Conservation (phyloP, 2,113 vertebrate genomes). For the Pygoscelis adeliae region DNA sequence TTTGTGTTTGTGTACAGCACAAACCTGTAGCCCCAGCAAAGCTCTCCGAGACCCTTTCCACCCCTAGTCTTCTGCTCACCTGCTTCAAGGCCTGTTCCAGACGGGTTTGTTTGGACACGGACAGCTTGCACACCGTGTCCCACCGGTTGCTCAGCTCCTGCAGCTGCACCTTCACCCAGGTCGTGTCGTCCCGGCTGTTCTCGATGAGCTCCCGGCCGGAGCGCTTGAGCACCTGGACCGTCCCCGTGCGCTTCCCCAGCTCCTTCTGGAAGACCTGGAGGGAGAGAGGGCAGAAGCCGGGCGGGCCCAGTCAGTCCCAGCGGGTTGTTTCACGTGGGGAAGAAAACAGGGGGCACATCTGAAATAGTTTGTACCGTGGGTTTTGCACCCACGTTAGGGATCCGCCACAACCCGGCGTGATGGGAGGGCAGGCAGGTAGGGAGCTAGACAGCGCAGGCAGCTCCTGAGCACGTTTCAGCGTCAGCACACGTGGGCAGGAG, state of each 20-base stretch:
- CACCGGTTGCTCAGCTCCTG: slow-evolving; percentile 97
- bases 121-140: slow-evolving; percentile 95
- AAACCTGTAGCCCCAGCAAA: neutral
- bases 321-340: fast-evolving
- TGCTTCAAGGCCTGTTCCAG: slow-evolving; percentile 94
- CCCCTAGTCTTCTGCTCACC: slow-evolving; percentile 61
- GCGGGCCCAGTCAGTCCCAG: neutral
- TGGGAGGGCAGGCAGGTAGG: neutral
- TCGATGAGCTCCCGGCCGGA: slow-evolving; percentile 95
- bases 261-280: slow-evolving; percentile 95
- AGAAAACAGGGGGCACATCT: no score
- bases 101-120: slow-evolving; percentile 92
- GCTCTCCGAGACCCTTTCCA: fast-evolving
- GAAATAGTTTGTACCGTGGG: neutral
- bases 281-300: neutral
- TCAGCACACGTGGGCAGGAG: neutral
- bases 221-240: slow-evolving; percentile 91
- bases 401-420: fast-evolving
- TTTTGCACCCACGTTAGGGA: neutral
- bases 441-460: neutral
- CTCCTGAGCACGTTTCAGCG: fast-evolving
- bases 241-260: slow-evolving; percentile 92
- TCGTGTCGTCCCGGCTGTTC: slow-evolving; percentile 91
- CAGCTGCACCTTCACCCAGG: slow-evolving; percentile 96
- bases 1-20: no score